Conservation (phyloP, 2,113 vertebrate species). For the Pedetes capensis region DNA sequence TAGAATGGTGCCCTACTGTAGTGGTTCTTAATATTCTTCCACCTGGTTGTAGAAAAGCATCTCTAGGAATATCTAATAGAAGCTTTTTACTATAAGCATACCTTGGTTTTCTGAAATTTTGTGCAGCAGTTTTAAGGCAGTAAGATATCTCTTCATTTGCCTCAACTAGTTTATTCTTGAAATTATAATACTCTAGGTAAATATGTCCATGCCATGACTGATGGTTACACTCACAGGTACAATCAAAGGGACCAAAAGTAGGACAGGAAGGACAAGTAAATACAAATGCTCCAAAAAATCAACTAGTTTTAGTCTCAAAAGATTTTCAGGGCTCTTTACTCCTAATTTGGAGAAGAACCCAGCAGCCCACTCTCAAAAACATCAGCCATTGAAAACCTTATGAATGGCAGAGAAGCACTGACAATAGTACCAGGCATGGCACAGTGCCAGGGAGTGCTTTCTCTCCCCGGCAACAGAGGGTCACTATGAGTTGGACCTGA, state of each 20-base stretch:
- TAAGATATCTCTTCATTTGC: not conserved
- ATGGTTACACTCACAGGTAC: not conserved
- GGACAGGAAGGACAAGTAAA: not conserved
- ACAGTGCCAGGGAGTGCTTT: too few relatives aligned
- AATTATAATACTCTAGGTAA: not conserved
- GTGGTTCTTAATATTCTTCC: not conserved
- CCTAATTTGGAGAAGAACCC: too few relatives aligned
- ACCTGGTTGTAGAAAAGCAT: not conserved
- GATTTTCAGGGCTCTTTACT: not conserved
- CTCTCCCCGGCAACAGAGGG: too few relatives aligned
- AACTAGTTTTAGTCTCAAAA: not conserved
- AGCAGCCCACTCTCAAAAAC: too few relatives aligned
- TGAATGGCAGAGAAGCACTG: too few relatives aligned
- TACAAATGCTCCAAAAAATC: not conserved
- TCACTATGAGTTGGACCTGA: too few relatives aligned
- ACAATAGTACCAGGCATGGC: too few relatives aligned
- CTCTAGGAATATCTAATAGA: not conserved
- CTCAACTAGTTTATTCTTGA: not conserved
- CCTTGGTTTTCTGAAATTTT: not conserved
- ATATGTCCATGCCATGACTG: not conserved
- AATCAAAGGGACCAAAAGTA: not conserved
- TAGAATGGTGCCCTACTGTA: not conserved
- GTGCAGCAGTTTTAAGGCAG: not conserved
- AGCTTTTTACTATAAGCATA: not conserved
- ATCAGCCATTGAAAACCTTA: too few relatives aligned